Evolutionary conservation across 2,797 vertebrate species (phyloP), one percentile per base, ranked within the genome.

Genomic region (Microhierax caerulescens): DNA sequence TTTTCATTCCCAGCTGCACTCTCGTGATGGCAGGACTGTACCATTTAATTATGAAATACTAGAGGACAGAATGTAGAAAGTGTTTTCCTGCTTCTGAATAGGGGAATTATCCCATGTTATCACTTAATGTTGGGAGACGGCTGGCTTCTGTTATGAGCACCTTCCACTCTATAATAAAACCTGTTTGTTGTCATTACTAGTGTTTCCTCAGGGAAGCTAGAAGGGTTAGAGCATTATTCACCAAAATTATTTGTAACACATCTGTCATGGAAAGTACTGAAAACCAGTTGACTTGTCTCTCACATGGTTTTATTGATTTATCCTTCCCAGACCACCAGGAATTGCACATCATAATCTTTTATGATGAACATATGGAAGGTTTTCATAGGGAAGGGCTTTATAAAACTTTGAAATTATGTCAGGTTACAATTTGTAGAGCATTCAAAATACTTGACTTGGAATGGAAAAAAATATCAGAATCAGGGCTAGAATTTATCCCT

Each of bases 361-460:
- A 94, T 48, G 30, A 22, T 10, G 15, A 87, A 80, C 68, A 80
- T 67, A 88, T 56, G 59, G 76, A 78, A 87, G 45, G 10, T 68
- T 89, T 89, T 85, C 10, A 77, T 60, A 79, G 59, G 47, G 43
- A 92, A 86, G 2, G 6, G 43, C 76, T 90, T 81, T 75, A 85
- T 73, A 88, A 91, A 89, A 82, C 28, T 85, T 79, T 19, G 70
- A 70, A 76, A 78, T 85, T 54, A 53, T 54, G 59, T 61, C 41
- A 85, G 63, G 82, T 75, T 84, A 43, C 43, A 57, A 48, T 25
- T 64, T 91, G 74, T 54, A 79, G 24, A 34, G 41, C 34, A 65
- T 80, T 93, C 67, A 69, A 75, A 76, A 79, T 27, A 32, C 15
- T 60, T 87, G 67, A 73, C 28, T 89, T 84, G 61, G 16, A 86